These are phyloP conservation scores for Megaustenia siamemsis DNA, from an alignment of 2,888 invertebrate genomes.

Conservation along the genomic window DNA sequence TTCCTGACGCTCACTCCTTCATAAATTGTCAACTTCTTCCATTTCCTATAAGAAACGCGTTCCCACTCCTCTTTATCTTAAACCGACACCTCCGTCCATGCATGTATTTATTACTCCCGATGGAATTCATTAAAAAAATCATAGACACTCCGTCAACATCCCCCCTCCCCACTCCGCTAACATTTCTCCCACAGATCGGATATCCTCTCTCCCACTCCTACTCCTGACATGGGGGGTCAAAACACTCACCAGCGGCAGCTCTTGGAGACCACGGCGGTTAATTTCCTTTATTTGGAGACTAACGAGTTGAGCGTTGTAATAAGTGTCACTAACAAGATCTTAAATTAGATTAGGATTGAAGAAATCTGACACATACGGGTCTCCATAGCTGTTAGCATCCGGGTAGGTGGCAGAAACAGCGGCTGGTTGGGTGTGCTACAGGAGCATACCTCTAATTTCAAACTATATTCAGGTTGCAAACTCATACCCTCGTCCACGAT, in stretches of 20 bases:
- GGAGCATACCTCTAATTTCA: background rate
- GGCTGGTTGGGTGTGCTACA: background rate
- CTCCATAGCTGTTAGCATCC: background rate
- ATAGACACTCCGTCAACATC: too few relatives aligned
- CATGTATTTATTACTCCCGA: too few relatives aligned
- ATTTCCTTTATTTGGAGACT: background rate
- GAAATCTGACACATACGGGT: background rate
- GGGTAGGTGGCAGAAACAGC: background rate
- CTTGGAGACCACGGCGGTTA: background rate
- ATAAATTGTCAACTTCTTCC: too few relatives aligned
- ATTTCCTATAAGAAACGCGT: too few relatives aligned
- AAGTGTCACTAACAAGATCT: background rate
- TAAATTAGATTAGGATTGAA: background rate
- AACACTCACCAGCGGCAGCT: background rate
- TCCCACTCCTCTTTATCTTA: too few relatives aligned
- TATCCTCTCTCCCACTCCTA: background rate
- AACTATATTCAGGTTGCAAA: too few relatives aligned
- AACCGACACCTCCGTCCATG: too few relatives aligned
- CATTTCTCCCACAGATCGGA: background rate
- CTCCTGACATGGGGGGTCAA: background rate
- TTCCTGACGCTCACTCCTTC: too few relatives aligned
- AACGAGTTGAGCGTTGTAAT: slow-evolving; percentile 1
- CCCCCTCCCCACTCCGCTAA: background rate
- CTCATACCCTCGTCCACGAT: too few relatives aligned
- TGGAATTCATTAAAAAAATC: too few relatives aligned